phyloP scores from a whole-genome alignment of 2,888 invertebrate species.

The Exephanes ischioxanthus region DNA sequence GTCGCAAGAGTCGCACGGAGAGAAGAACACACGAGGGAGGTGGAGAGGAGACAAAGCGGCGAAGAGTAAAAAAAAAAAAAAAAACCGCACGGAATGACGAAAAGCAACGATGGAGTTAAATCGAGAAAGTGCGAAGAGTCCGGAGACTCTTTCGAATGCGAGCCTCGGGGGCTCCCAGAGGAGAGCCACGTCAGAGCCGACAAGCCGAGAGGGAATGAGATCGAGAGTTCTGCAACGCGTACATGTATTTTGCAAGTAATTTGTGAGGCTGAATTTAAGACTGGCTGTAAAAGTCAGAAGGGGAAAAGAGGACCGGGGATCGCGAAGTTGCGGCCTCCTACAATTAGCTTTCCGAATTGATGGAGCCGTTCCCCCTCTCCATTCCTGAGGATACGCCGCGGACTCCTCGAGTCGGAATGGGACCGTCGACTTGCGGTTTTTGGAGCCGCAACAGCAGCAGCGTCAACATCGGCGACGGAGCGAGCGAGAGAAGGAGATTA shows the following conservation, averaged over 20 bases:
- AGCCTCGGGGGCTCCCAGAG: not conserved
- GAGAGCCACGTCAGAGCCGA: conserved; percentile 3
- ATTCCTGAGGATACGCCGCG: not conserved
- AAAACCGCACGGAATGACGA: conserved; percentile 44
- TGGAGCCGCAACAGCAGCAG: not conserved
- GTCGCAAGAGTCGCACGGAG: not conserved
- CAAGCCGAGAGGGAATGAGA: not conserved
- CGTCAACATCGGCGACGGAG: conserved; percentile 1
- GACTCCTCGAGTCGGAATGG: not conserved
- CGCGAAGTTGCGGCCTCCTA: conserved; percentile 27
- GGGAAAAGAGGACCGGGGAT: not conserved
- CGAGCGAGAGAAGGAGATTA: not conserved
- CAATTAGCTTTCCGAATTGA: conserved; percentile 65
- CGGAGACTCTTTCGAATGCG: not conserved
- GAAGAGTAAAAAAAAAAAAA: conserved; percentile 13
- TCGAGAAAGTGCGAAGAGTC: conserved; percentile 16
- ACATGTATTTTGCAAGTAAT: conserved; percentile 61
- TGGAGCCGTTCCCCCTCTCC: conserved; percentile 51
- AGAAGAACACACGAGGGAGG: conserved; percentile 29
- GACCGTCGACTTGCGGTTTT: conserved; percentile 29
- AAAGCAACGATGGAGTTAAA: conserved; percentile 43
- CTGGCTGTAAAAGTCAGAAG: conserved; percentile 41
- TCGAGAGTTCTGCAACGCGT: conserved; percentile 32
- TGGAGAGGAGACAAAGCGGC: conserved; percentile 1
- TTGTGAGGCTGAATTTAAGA: conserved; percentile 62